Base-by-base conservation (phyloP, 2,113 vertebrate species). In the Gadus chalcogrammus region DNA sequence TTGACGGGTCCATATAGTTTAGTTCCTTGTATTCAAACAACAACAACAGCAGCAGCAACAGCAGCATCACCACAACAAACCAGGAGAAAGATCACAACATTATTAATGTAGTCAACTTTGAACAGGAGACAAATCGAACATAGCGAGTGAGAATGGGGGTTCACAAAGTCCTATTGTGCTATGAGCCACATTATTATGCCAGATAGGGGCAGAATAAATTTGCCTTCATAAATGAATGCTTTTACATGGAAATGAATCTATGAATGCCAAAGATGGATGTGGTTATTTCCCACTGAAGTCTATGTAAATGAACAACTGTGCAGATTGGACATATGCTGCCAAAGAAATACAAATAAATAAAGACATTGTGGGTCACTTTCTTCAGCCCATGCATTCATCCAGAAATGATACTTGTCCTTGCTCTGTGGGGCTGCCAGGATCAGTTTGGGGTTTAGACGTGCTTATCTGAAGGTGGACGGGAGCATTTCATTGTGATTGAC, bases 161-260 rank as follows among this genome's bases (percentile, higher is more conserved):
- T 80, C 87, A 82, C 82, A 64, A 83, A 83, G 84, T 84, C 81
- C 86, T 82, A 85, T 90, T 90, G 85, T 89, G 79, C 59, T 82
- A 75, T 60, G 66, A 60, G 68, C 70, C 69, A 73, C 84, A 88
- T 88, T 84, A 84, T 84, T 80, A 85, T 88, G 79, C 82, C 75
- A 73, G 73, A 83, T 79, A 83, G 78, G 81, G 70, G 79, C 79
- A 69, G 89, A 90, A 90, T 89, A 90, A 86, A 90, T 90, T 89
- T 89, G 79, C 89, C 84, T 87, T 81, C 75, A 88, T 88, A 88
- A 87, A 88, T 84, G 84, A 85, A 87, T 67, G 69, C 81, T 90
- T 90, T 90, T 48, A 84, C 84, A 89, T 90, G 85, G 88, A 89
- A 89, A 88, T 90, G 70, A 86, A 90, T 85, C 81, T 88, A 74